These are phyloP conservation scores for Amphipoea oculea DNA, from an alignment of 2,888 invertebrate genomes.

Conservation along the genomic window DNA sequence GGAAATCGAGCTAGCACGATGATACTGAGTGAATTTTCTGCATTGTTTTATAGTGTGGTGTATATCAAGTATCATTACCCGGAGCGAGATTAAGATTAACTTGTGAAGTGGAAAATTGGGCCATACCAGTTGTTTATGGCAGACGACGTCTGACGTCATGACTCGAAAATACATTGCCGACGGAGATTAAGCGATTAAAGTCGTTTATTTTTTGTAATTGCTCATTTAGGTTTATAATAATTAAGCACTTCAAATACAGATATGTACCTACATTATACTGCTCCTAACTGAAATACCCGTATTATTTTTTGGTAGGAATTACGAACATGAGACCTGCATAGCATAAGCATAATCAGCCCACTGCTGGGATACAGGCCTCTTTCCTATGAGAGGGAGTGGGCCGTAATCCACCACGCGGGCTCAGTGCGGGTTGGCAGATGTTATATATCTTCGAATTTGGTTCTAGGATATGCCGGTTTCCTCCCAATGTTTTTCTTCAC, in stretches of 20 bases:
- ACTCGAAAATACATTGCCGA: conserved; percentile 1
- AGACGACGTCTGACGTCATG: conserved; percentile 8
- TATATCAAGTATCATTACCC: conserved; percentile 47
- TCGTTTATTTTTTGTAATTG: conserved; percentile 1
- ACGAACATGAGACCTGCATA: not conserved
- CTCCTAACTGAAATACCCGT: not conserved
- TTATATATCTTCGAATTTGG: not conserved
- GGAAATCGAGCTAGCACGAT: not conserved
- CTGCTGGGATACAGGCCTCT: not conserved
- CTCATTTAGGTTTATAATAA: not conserved
- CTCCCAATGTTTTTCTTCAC: not conserved
- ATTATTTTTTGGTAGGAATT: not conserved
- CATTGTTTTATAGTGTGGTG: not conserved
- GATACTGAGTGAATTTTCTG: conserved; percentile 13
- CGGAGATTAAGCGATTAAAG: not conserved
- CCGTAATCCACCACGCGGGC: not conserved
- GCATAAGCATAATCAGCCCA: not conserved
- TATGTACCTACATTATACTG: not conserved
- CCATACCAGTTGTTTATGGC: conserved; percentile 27
- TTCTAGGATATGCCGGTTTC: no score
- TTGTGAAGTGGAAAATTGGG: conserved; percentile 49
- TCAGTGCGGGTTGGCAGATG: not conserved
- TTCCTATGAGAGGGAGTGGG: not conserved
- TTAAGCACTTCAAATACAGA: not conserved
- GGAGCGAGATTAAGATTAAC: conserved; percentile 44